Base-by-base conservation (phyloP, 2,113 vertebrate species). In the Syngnathoides biaculeatus region DNA sequence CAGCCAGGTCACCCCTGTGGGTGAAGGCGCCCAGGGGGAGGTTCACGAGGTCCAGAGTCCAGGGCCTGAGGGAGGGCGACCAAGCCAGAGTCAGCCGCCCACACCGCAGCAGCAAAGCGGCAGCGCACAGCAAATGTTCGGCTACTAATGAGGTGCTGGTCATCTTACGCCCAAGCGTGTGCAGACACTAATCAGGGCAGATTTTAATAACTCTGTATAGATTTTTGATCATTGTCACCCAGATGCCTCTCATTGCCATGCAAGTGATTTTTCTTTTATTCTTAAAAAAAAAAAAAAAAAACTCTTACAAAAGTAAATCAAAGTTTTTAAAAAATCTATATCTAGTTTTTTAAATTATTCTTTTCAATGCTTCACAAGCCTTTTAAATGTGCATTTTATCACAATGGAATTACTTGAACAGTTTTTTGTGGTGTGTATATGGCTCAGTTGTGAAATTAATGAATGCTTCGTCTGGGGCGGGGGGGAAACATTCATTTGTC, bases 91-190 rank as follows among this genome's bases (percentile, higher is more conserved):
- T 72, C 94, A 94, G 63, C 43, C 81, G 0, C 60, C 83, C 53
- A 0, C 82, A 4, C 24, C 72, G 1, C 89, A 89, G 69, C 89
- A 88, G 79, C 82, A 89, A 67, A 74, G 78, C 50, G 40, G 85
- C 22, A 83, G 93, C 0, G 40, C 84, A 2, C 93, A 92, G 70
- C 95, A 97, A 85, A 98, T 98, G 94, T 95, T 94, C 86, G 93
- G 93, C 90, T 98, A 98, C 87, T 99, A 9, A 62, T 62, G 39
- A 88, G 93, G 71, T 73, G 83, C 83, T 30, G 80, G 83, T 69
- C 79, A 24, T 83, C 80, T 85, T 78, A 30, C 27, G 3, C 72
- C 30, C 56, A 15, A 27, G 45, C 30, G 8, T 65, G 47, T 38
- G 47, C 71, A 65, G 50, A 78, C 60, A 30, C n/a, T 70, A 65